phyloP scores from a whole-genome alignment of 2,888 invertebrate species.

The Himalopsyche tibetana region DNA sequence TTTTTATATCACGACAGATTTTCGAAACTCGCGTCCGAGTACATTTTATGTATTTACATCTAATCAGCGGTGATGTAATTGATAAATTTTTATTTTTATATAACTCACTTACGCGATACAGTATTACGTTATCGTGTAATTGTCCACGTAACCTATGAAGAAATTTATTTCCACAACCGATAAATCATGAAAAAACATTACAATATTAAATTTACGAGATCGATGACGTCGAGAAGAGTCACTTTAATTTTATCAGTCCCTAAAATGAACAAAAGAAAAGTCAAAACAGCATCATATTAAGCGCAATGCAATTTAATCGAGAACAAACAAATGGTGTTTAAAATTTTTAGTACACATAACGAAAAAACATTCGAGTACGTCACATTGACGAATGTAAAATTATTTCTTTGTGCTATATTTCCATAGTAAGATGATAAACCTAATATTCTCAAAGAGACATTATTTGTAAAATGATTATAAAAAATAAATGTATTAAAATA shows the following conservation, averaged over 20 bases:
- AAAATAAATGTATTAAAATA: conserved; percentile 23
- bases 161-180: conserved; percentile 24
- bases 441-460: conserved; percentile 25
- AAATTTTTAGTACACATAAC: too few species aligned
- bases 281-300: not conserved
- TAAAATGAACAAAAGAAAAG: not conserved
- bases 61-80: conserved; percentile 12
- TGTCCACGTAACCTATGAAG: not conserved
- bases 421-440: not conserved
- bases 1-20: conserved; percentile 27
- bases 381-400: not conserved
- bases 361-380: too few species aligned
- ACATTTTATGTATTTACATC: conserved; percentile 9
- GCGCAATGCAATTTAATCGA: too few species aligned
- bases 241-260: conserved; percentile 15
- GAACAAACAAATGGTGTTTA: too few species aligned
- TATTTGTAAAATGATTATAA: conserved; percentile 12
- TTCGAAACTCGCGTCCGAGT: not conserved
- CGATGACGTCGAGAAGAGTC: not conserved
- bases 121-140: not conserved
- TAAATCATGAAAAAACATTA: conserved; percentile 23
- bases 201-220: conserved; percentile 30
- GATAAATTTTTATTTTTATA: not conserved
- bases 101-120: not conserved
- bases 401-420: conserved; percentile 18